Conservation (phyloP, 2,888 invertebrate genomes). For the Cotesia congregata region DNA sequence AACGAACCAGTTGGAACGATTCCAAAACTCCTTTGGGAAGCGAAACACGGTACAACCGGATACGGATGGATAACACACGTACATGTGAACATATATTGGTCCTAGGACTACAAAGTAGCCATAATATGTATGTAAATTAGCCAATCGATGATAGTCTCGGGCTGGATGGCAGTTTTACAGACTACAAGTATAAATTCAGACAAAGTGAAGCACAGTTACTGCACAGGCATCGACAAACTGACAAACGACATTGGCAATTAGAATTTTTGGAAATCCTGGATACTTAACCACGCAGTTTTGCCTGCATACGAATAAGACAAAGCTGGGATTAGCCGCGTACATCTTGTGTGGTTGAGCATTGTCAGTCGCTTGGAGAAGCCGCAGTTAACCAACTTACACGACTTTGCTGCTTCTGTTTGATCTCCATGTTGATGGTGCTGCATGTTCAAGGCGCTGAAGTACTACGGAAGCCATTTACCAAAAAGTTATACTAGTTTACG, state of each 20-base stretch:
- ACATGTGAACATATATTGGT: background rate
- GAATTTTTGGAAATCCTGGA: too few relatives aligned
- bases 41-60: background rate
- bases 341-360: background rate
- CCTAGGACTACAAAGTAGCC: background rate
- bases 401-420: background rate
- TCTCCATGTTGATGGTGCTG: background rate
- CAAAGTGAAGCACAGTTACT: too few relatives aligned
- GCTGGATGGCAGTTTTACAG: background rate
- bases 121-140: background rate
- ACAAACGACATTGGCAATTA: too few relatives aligned
- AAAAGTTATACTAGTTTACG: background rate
- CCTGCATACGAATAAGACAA: background rate
- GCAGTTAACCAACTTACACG: background rate
- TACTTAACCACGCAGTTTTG: background rate
- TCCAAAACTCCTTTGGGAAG: constrained; percentile 18
- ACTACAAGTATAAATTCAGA: background rate
- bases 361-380: background rate
- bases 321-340: background rate
- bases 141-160: background rate
- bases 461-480: background rate
- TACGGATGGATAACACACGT: too few relatives aligned
- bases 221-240: too few relatives aligned
- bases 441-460: background rate
- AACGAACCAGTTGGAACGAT: constrained; percentile 34